phyloP scores from a whole-genome alignment of 1,140 invertebrate species.

The Chlorops oryzae region DNA sequence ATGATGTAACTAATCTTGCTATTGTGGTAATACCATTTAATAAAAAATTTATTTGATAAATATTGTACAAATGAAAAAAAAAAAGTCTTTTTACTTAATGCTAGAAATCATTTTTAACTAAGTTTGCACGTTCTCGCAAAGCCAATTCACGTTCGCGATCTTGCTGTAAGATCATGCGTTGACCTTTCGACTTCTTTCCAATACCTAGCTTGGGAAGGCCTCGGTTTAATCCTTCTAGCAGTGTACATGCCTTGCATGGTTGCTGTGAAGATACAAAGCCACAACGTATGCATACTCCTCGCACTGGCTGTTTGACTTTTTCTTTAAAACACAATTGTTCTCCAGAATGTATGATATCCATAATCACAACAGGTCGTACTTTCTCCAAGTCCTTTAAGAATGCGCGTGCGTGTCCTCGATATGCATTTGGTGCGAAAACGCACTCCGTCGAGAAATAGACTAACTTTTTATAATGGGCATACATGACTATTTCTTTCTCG shows the following conservation, averaged over 20 bases:
- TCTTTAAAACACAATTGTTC: conserved; percentile 81
- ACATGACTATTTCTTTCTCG: conserved; percentile 99
- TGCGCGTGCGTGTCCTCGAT: conserved; percentile 86
- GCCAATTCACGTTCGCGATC: conserved; percentile 33
- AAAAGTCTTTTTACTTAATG: not conserved
- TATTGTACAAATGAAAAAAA: conserved; percentile 1
- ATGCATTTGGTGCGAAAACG: conserved; percentile 97
- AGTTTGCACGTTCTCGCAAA: conserved; percentile 35
- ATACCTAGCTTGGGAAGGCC: conserved; percentile 83
- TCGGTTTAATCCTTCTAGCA: conserved; percentile 92
- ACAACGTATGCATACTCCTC: conserved; percentile 78
- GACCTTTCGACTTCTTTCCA: conserved; percentile 75
- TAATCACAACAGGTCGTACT: conserved; percentile 85
- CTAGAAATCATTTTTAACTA: conserved; percentile 48
- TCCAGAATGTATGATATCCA: conserved; percentile 96
- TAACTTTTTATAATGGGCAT: conserved; percentile 95
- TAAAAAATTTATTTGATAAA: not conserved
- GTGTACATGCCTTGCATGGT: conserved; percentile 93
- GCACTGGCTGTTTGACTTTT: conserved; percentile 71
- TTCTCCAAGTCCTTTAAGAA: conserved; percentile 95
- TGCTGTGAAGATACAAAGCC: conserved; percentile 93
- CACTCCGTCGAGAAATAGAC: conserved; percentile 99
- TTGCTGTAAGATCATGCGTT: conserved; percentile 56
- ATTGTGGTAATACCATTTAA: not conserved
- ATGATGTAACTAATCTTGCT: not conserved